Conservation (phyloP, 2,797 vertebrate species). For the Paedocypris micromegethes region DNA sequence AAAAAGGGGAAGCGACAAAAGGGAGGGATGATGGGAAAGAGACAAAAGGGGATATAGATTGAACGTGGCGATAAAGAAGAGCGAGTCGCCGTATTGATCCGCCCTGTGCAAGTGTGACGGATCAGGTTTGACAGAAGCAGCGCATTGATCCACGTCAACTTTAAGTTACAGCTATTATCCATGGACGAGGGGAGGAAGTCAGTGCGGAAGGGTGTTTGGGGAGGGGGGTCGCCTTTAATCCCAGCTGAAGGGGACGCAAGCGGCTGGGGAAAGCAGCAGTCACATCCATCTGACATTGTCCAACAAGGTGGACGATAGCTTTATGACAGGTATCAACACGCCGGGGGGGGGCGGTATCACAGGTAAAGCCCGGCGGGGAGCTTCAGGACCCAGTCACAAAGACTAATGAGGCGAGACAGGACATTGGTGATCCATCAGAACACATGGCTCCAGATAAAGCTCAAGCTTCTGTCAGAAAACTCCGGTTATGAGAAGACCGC, state of each 20-base stretch:
- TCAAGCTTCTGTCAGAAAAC: slow-evolving; percentile 11
- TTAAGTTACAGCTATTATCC: slow-evolving; percentile 94
- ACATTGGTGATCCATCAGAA: slow-evolving; percentile 34
- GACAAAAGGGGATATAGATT: slow-evolving; percentile 96
- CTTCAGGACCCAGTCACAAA: slow-evolving; percentile 28
- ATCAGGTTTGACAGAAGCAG: slow-evolving; percentile 88
- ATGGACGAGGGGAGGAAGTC: slow-evolving; percentile 32
- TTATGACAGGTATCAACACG: slow-evolving; percentile 71
- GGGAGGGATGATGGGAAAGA: slow-evolving; percentile 73
- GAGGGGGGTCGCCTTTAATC: slow-evolving; percentile 76
- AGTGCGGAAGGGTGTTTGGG: slow-evolving; percentile 56
- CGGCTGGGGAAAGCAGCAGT: slow-evolving; percentile 76
- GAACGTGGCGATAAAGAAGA: slow-evolving; percentile 80
- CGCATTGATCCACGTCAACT: slow-evolving; percentile 94
- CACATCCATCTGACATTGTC: slow-evolving; percentile 82
- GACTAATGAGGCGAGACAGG: slow-evolving; percentile 58
- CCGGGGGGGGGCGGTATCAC: slow-evolving; percentile 38
- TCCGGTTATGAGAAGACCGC: slow-evolving; percentile 9
- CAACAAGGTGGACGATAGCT: slow-evolving; percentile 68
- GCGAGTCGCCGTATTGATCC: slow-evolving; percentile 92
- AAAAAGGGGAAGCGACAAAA: slow-evolving; percentile 49
- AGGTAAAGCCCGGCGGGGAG: slow-evolving; percentile 35
- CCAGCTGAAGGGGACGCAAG: slow-evolving; percentile 73
- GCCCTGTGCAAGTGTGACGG: slow-evolving; percentile 81
- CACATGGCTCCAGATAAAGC: slow-evolving; percentile 20